A percentile compares a stretch with the other conserved stretches of the same genome.
Evolutionary conservation across 2,797 vertebrate genomes (phyloP).

Genomic region (Erpetoichthys calabaricus): DNA sequence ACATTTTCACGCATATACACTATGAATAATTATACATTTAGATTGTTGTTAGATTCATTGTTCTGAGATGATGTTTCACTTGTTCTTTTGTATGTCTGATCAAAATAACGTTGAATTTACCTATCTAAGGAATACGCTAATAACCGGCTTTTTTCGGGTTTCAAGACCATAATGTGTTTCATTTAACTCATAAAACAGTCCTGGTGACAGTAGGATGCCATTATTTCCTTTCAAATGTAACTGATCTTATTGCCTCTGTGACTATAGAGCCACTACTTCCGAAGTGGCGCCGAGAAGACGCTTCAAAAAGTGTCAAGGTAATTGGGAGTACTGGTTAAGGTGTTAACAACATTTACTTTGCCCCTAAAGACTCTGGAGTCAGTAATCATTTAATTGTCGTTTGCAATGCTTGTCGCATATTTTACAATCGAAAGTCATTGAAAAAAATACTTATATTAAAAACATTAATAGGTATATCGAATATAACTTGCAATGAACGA

Average conservation of each 20-base stretch:
- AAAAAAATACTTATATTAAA: too few relatives aligned
- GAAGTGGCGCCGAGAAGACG: constrained; percentile 57
- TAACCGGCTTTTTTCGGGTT: too few relatives aligned
- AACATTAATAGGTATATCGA: too few relatives aligned
- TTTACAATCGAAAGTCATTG: too few relatives aligned
- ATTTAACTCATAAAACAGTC: neutral
- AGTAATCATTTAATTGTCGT: constrained; percentile 19
- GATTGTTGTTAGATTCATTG: too few relatives aligned
- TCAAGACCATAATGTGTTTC: neutral
- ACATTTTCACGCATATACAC: too few relatives aligned
- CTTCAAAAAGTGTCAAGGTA: constrained; percentile 49
- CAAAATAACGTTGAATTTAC: too few relatives aligned
- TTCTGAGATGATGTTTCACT: too few relatives aligned
- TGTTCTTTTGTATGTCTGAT: too few relatives aligned
- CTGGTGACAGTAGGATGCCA: neutral
- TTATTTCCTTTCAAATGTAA: constrained; percentile 51
- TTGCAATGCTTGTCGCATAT: constrained; percentile 7
- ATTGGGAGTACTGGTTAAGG: constrained; percentile 38
- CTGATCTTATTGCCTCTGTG: constrained; percentile 26
- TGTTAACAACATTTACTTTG: constrained; percentile 37
- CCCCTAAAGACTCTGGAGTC: constrained; percentile 19
- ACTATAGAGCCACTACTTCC: constrained; percentile 49
- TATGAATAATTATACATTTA: too few relatives aligned
- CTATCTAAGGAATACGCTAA: too few relatives aligned
- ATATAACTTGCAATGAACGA: too few relatives aligned